A percentile compares a stretch with the other conserved stretches of the same genome.
phyloP scores from a whole-genome alignment of 2,888 invertebrate genomes.

The Cremastinae sp. region DNA sequence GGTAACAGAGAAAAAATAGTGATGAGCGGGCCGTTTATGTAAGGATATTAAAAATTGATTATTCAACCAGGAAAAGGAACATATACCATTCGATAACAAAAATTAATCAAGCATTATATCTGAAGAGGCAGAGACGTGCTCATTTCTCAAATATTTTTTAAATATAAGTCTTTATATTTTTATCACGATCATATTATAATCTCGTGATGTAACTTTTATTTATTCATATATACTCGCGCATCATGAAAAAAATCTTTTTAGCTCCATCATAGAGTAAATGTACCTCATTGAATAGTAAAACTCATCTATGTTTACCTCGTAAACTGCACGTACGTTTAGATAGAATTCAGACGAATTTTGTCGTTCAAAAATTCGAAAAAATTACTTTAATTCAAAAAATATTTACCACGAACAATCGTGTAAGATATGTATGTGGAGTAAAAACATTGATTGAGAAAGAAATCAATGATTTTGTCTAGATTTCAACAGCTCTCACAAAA shows the following conservation, averaged over 20 bases:
- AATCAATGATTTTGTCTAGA: too few species aligned
- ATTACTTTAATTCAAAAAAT: too few species aligned
- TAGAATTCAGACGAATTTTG: too few species aligned
- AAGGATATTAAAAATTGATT: slow-evolving; percentile 20
- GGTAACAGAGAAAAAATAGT: slow-evolving; percentile 26
- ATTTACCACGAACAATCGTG: too few species aligned
- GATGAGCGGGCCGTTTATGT: slow-evolving; percentile 36
- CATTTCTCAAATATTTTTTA: not conserved
- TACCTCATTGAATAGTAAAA: too few species aligned
- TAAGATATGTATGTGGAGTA: too few species aligned
- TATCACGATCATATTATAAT: not conserved
- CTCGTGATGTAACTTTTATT: not conserved
- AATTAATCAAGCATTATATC: slow-evolving; percentile 25
- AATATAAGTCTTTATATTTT: not conserved
- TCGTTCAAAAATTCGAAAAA: too few species aligned
- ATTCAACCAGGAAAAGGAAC: slow-evolving; percentile 29
- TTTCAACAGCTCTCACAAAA: slow-evolving; percentile 14
- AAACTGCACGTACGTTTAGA: too few species aligned
- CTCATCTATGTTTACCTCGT: too few species aligned
- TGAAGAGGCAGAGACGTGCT: slow-evolving; percentile 24
- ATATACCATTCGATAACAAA: slow-evolving; percentile 28
- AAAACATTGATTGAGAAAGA: too few species aligned
- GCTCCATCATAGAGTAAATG: too few species aligned
- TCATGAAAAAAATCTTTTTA: too few species aligned
- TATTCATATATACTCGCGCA: not conserved